Percentiles rank a stretch among this genome's conserved stretches.
These are phyloP conservation scores for Silvanus unidentatus DNA, from an alignment of 2,888 invertebrate genomes.

Conservation along the genomic window DNA sequence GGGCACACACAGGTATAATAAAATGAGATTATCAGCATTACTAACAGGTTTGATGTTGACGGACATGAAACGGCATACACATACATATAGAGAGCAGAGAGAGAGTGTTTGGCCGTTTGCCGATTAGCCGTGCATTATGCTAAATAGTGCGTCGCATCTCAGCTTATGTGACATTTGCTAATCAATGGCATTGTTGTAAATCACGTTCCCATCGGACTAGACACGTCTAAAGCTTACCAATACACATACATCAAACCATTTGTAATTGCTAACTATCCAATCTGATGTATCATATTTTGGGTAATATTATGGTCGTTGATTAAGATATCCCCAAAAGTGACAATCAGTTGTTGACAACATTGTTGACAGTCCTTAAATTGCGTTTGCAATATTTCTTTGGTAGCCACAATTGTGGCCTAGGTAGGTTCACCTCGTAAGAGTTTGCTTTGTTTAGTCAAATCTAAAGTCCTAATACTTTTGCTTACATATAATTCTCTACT, in stretches of 20 bases:
- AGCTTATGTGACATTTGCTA: conserved; percentile 41
- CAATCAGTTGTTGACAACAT: conserved; percentile 4
- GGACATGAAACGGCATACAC: conserved; percentile 27
- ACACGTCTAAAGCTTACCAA: conserved; percentile 35
- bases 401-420: no score
- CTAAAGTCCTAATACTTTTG: no score
- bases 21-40: conserved; percentile 28
- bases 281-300: conserved; percentile 34
- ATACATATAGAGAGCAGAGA: no score
- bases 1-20: conserved; percentile 27
- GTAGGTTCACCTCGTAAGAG: no score
- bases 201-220: conserved; percentile 41
- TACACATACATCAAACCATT: conserved; percentile 37
- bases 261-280: conserved; percentile 32
- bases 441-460: no score
- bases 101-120: conserved; percentile 33
- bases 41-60: conserved; percentile 41
- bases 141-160: conserved; percentile 41
- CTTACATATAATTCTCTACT: no score
- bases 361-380: conserved; percentile 7
- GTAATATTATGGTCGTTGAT: conserved; percentile 25
- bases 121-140: conserved; percentile 43
- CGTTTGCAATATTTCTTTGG: conserved; percentile 4
- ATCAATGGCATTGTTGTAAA: conserved; percentile 43
- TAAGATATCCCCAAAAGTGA: conserved; percentile 19